Percentiles rank a stretch among this genome's conserved stretches.
Conservation (phyloP, 2,888 invertebrate species). For the Andrena flavipes region DNA sequence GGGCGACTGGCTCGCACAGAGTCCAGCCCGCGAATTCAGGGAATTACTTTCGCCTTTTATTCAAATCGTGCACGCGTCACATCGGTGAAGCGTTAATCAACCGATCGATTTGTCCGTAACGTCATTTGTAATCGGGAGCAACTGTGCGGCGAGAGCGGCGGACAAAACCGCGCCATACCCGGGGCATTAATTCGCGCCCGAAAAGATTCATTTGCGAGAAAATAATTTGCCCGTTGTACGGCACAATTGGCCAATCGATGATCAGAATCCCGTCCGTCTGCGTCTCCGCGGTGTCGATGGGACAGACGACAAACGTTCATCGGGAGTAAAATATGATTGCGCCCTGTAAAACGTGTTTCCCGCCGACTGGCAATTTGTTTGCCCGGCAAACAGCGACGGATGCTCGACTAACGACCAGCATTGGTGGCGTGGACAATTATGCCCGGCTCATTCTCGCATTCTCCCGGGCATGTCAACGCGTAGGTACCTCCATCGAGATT, state of each 20-base stretch:
- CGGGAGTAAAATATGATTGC: conserved; percentile 24
- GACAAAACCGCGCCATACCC: conserved; percentile 20
- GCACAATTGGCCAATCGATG: conserved; percentile 42
- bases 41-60: conserved; percentile 49
- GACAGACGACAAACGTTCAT: conserved; percentile 12
- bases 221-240: conserved; percentile 9
- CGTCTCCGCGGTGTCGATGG: conserved; percentile 7
- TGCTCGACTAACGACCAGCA: conserved; percentile 40
- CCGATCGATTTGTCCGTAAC: conserved; percentile 32
- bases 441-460: conserved; percentile 10
- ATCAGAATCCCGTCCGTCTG: conserved; percentile 14
- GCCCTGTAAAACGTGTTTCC: conserved; percentile 8
- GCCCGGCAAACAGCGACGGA: conserved; percentile 43
- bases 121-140: conserved; percentile 22
- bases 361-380: conserved; percentile 42
- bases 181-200: conserved; percentile 21
- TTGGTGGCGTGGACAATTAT: conserved; percentile 48
- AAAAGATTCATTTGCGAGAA: conserved; percentile 40
- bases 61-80: conserved; percentile 23
- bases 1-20: conserved; percentile 23
- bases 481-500: background rate
- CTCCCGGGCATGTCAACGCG: no score
- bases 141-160: background rate
- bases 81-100: conserved; percentile 43
- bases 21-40: conserved; percentile 14